phyloP scores from a whole-genome alignment of 2,113 vertebrate genomes.

The Lynx canadensis region DNA sequence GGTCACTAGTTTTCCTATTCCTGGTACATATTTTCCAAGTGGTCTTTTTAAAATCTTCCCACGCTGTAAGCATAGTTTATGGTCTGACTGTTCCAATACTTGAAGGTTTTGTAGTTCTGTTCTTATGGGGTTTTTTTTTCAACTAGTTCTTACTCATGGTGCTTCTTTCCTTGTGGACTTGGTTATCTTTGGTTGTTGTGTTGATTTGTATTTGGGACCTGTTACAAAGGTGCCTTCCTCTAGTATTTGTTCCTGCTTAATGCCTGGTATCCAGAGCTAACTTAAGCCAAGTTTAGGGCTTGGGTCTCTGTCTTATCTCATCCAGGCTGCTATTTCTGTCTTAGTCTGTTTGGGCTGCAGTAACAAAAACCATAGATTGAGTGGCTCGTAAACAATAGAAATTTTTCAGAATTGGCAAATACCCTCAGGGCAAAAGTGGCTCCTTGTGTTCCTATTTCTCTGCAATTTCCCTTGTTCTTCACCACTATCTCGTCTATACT shows the following conservation, averaged over 20 bases:
- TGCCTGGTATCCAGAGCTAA: background rate
- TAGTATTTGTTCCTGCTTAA: background rate
- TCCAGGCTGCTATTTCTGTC: background rate
- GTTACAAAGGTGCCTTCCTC: background rate
- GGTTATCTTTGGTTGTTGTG: background rate
- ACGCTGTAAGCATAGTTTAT: background rate
- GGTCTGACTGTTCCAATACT: background rate
- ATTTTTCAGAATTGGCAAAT: background rate
- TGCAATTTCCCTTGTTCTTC: background rate
- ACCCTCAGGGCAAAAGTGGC: background rate
- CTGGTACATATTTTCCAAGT: background rate
- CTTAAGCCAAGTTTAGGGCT: background rate
- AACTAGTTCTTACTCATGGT: background rate
- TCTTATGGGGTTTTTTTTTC: background rate
- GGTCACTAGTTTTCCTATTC: background rate
- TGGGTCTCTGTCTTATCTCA: background rate
- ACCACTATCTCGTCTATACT: background rate
- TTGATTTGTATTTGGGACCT: background rate
- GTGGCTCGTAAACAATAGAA: background rate
- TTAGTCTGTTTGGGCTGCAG: background rate
- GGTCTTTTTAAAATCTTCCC: background rate
- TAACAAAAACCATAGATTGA: background rate
- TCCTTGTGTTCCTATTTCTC: background rate
- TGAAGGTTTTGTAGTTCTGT: background rate
- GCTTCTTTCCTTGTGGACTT: background rate